Evolutionary conservation across 2,888 invertebrate species (phyloP).

Genomic region (Tachina grossa): DNA sequence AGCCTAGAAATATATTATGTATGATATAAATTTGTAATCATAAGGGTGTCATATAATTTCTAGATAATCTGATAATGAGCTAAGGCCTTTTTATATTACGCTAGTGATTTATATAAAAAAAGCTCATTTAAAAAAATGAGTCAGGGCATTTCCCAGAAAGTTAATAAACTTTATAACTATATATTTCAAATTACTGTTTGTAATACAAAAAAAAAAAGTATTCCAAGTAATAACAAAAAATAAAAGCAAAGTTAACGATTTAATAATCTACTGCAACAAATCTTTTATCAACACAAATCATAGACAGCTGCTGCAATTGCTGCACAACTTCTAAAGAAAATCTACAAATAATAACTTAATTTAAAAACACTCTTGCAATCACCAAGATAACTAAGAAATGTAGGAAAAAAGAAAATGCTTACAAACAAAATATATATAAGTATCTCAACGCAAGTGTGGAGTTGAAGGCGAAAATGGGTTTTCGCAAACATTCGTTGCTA

Average conservation of each 20-base stretch:
- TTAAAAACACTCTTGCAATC: constrained; percentile 6
- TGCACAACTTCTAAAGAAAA: constrained; percentile 40
- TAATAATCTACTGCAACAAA: constrained; percentile 54
- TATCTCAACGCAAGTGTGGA: not conserved
- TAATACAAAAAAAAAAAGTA: constrained; percentile 1
- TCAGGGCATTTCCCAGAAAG: too few species aligned
- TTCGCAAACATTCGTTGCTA: not conserved
- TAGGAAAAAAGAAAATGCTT: not conserved
- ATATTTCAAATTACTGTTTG: constrained; percentile 26
- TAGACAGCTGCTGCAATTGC: constrained; percentile 59
- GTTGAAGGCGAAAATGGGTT: not conserved
- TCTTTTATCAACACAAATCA: constrained; percentile 65
- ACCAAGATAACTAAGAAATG: not conserved
- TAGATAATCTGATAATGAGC: too few species aligned
- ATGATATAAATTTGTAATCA: too few species aligned
- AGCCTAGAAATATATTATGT: too few species aligned
- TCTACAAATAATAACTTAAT: constrained; percentile 60
- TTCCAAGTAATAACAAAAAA: not conserved
- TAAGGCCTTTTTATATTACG: too few species aligned
- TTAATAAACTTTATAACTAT: constrained; percentile 25
- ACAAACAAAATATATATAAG: not conserved
- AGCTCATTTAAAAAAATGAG: too few species aligned
- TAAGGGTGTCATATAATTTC: too few species aligned
- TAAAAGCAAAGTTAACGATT: constrained; percentile 43
- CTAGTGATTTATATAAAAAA: too few species aligned